Percentiles rank a stretch among this genome's conserved stretches.
Conservation (phyloP, 2,797 vertebrate genomes). For the Microctenopoma steveboyesi region DNA sequence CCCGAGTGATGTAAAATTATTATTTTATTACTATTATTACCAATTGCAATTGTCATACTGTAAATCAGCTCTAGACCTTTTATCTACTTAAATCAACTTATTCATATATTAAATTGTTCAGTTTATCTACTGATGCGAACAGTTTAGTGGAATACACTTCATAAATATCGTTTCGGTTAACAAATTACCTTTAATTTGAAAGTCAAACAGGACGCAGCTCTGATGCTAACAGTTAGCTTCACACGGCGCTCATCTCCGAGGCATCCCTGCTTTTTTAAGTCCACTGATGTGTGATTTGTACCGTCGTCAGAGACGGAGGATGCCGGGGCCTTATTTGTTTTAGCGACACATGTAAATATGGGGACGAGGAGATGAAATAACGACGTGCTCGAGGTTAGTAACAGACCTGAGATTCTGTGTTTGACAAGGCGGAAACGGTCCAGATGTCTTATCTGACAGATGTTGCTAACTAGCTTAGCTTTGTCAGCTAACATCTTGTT, state of each 20-base stretch:
- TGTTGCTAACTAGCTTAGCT: slow-evolving; percentile 70
- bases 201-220: neutral
- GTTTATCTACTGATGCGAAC: no score
- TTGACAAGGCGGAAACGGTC: slow-evolving; percentile 40
- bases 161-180: no score
- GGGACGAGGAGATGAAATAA: slow-evolving; percentile 17
- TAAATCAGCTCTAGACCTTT: no score
- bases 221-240: neutral
- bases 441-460: slow-evolving; percentile 75
- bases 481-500: slow-evolving; percentile 19
- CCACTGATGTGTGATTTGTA: slow-evolving; percentile 7
- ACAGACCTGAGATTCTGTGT: neutral
- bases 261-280: slow-evolving; percentile 40
- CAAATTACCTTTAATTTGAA: slow-evolving; percentile 28
- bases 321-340: slow-evolving; percentile 10
- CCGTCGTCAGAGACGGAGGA: slow-evolving; percentile 1
- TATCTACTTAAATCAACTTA: no score
- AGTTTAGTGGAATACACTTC: no score
- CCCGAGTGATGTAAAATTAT: no score
- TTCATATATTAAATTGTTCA: no score
- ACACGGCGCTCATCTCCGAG: neutral
- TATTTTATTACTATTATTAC: no score
- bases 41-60: no score
- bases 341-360: neutral
- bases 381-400: slow-evolving; percentile 45